phyloP scores from a whole-genome alignment of 2,888 invertebrate species.

The Chymomyza caudatula region DNA sequence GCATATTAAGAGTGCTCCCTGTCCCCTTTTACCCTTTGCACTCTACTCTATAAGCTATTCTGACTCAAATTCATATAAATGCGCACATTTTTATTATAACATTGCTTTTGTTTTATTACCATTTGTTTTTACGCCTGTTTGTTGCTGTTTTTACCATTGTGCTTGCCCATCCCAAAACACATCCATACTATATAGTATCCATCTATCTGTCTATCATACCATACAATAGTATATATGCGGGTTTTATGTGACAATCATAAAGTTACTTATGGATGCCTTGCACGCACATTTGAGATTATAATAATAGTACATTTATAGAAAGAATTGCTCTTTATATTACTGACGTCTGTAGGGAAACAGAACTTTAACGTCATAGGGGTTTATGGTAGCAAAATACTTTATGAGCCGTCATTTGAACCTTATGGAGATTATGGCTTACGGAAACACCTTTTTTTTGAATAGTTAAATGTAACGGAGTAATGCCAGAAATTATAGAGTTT shows the following conservation, averaged over 20 bases:
- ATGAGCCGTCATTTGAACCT: background rate
- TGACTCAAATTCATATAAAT: constrained; percentile 22
- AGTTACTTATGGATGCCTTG: constrained; percentile 16
- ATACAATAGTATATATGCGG: too few relatives aligned
- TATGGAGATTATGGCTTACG: background rate
- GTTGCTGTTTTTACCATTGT: background rate
- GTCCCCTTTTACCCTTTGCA: background rate
- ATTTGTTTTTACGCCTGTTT: background rate
- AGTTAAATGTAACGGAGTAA: too few relatives aligned
- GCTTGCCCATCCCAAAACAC: constrained; percentile 1
- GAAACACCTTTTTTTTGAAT: too few relatives aligned
- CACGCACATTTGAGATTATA: constrained; percentile 43
- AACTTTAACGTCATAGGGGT: background rate
- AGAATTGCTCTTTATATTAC: background rate
- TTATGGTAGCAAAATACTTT: too few relatives aligned
- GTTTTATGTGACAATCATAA: background rate
- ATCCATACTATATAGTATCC: background rate
- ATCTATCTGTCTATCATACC: background rate
- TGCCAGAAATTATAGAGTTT: background rate
- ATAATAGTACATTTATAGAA: constrained; percentile 1
- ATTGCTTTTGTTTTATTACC: constrained; percentile 1
- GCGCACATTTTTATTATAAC: constrained; percentile 37
- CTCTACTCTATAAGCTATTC: background rate
- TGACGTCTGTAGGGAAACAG: background rate
- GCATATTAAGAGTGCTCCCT: constrained; percentile 2